Conservation (phyloP, 1,140 invertebrate species). For the Atopsyche davidsoni region DNA sequence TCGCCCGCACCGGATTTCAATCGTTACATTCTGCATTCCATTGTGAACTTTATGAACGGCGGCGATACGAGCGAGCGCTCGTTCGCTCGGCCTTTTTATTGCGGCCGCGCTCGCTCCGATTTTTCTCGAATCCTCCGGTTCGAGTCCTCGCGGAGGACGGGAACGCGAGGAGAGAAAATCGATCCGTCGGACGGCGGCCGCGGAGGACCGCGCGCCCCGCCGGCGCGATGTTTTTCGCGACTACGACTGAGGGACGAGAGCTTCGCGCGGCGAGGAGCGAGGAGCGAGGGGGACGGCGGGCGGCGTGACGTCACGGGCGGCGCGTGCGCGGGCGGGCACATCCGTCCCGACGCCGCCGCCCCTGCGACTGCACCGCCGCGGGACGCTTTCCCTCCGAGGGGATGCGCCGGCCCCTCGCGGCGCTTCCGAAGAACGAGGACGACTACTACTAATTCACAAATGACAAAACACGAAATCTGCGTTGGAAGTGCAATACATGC, state of each 20-base stretch:
- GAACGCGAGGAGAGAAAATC: neutral
- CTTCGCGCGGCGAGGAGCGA: conserved; percentile 12
- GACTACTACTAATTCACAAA: too few species aligned
- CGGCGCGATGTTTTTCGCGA: conserved; percentile 27
- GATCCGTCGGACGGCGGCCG: neutral
- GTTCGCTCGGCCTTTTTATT: conserved; percentile 21
- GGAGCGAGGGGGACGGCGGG: conserved; percentile 14
- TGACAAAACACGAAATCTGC: too few species aligned
- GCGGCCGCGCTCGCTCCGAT: conserved; percentile 18
- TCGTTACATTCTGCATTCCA: conserved; percentile 29
- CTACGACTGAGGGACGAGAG: conserved; percentile 22
- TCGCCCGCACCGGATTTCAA: conserved; percentile 23
- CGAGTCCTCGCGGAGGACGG: too few species aligned
- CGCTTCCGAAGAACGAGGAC: too few species aligned
- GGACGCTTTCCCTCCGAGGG: conserved; percentile 11
- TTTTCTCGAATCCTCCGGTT: too few species aligned
- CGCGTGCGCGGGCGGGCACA: conserved; percentile 7
- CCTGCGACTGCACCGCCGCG: neutral
- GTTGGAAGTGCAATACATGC: too few species aligned
- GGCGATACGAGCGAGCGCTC: conserved; percentile 23
- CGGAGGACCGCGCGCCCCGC: neutral
- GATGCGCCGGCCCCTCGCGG: too few species aligned
- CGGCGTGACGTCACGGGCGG: conserved; percentile 2
- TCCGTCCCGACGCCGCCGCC: neutral
- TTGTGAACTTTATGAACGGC: conserved; percentile 27